Base-by-base conservation (phyloP, 2,888 invertebrate genomes). In the Drosophila colorata region DNA sequence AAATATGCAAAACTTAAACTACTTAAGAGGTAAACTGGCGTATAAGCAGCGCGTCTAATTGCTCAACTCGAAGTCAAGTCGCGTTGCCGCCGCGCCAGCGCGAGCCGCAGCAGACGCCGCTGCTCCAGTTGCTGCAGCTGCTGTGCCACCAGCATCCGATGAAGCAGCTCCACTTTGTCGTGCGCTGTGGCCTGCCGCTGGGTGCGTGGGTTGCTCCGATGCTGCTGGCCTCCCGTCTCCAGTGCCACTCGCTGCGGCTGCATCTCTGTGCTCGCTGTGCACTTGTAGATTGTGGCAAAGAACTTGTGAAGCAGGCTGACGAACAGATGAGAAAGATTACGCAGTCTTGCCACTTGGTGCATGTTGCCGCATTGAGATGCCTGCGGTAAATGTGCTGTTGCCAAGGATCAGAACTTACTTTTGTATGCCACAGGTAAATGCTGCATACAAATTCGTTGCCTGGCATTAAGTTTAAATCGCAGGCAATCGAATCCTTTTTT, bases 151-250 rank as follows among this genome's bases (percentile, higher is more conserved):
- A 86, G 61, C 46, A 80, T 61, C 2, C 73, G 80, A 55, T 86
- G 86, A 52, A 80, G 60, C 35, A 85, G 55, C 47, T 76, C 73
- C 61, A 86, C 61, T 37, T 79, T 82, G 31, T 63, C 76, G 55
- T 76, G 47, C 7, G 48, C 48, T 43, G 43, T 20, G 18, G 55
- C 44, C 53, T 56, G 56, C 4, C 11, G 51, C 5, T 69, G 47
- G 9, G 43, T 7, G 11, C 33, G 31, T 57, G 49, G 46, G 28
- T 8, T 8, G 28, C 28, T 8, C 8, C 28, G 40, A 9, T n/a
- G 35, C 14, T 20, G 46, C 11, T 57, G 43, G 46, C 59, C 44
- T 40, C 35, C 53, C 8, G 33, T 38, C n/a, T 35, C 49, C 20
- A 23, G 20, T 9, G 40, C 31, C 33, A 41, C 2, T 33, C 43